Evolutionary conservation across 2,888 invertebrate genomes (phyloP), one percentile per base, ranked within the genome.

Genomic region (Himalopsyche tibetana): DNA sequence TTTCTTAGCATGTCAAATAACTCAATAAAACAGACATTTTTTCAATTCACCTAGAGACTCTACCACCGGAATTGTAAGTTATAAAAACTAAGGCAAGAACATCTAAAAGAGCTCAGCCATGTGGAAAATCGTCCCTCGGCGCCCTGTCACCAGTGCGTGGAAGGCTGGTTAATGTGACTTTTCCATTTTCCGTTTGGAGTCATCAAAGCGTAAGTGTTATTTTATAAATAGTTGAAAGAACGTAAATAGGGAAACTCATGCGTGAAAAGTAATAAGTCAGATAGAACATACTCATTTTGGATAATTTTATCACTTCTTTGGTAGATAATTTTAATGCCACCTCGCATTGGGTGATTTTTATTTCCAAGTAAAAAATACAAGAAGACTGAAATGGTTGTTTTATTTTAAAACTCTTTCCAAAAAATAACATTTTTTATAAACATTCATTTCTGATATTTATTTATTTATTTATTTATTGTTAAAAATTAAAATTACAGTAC

Each of bases 81-180:
- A 83, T 83, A 87, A 87, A 85, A 85, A 83, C 69, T 82, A 80
- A 40, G 80, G 42, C 74, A 74, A 85, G 85, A 82, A 84, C 84
- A 82, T 63, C 84, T 84, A 84, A 84, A 87, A 84, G 82, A 56
- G 80, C 63, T 82, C 80, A 82, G 79, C 85, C 84, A 80, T 74
- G 86, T 81, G 82, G 83, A 87, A 87, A 87, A 87, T 87, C 86
- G 86, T 51, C 82, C 63, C 82, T 55, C 83, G 11, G 36, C 55
- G 83, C 80, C 83, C 40, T 38, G 55, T 51, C 80, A 12, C 63
- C 45, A 74, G 69, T 74, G 74, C 74, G 74, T 36, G 74, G 74
- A 74, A 74, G 69, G 38, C 74, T 74, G 74, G 28, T 74, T 74
- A 74, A 74, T 74, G 74, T 74, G 74, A 74, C 74, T 74, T 74